Conservation (phyloP, 2,888 invertebrate species). For the Dichetophora obliterata region DNA sequence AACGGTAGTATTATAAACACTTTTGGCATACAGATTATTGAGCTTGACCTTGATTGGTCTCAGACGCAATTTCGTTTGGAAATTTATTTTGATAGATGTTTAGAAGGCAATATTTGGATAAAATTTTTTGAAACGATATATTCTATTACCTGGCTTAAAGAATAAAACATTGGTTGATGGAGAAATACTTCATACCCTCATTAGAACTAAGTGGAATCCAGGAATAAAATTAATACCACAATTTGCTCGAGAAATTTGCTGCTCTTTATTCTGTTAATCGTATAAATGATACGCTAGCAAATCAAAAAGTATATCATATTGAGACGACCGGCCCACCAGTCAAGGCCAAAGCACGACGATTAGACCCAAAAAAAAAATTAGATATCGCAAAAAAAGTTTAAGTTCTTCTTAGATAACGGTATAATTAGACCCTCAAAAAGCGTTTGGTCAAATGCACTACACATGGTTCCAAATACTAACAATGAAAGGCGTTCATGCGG, state of each 20-base stretch:
- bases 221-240: neutral
- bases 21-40: too few species aligned
- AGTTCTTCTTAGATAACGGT: constrained; percentile 55
- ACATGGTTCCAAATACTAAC: constrained; percentile 54
- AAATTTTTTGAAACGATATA: too few species aligned
- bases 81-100: neutral
- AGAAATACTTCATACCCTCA: neutral
- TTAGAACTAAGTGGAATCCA: neutral
- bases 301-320: constrained; percentile 20
- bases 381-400: constrained; percentile 20
- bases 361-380: too few species aligned
- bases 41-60: neutral
- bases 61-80: neutral
- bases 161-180: neutral
- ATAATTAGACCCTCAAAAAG: constrained; percentile 67
- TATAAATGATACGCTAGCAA: neutral
- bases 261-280: neutral
- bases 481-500: constrained; percentile 59
- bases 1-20: too few species aligned
- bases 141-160: neutral
- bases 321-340: constrained; percentile 39
- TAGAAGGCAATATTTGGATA: neutral
- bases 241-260: neutral
- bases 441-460: constrained; percentile 65
- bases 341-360: too few species aligned